Conservation (phyloP, 2,797 vertebrate genomes). For the Sebastolobus altivelis region DNA sequence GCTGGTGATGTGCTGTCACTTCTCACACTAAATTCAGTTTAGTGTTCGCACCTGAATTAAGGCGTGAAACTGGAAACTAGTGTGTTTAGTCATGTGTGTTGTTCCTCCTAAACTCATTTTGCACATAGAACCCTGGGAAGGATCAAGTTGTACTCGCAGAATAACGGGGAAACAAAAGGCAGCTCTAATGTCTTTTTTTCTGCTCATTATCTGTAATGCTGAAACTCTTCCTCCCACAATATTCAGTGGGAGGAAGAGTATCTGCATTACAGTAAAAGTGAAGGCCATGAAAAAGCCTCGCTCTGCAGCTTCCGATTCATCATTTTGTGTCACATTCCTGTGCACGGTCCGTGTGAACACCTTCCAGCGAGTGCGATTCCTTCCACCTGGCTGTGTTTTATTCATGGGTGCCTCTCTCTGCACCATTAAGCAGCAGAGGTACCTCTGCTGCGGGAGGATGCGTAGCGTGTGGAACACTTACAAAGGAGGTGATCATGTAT, state of each 20-base stretch:
- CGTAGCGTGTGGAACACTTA: slow-evolving; percentile 42
- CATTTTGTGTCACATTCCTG: slow-evolving; percentile 73
- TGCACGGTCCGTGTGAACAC: slow-evolving; percentile 67
- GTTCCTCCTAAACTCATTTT: slow-evolving; percentile 38
- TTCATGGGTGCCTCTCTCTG: slow-evolving; percentile 69
- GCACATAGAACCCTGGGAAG: slow-evolving; percentile 29
- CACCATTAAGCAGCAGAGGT: slow-evolving; percentile 69
- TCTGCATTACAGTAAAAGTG: slow-evolving; percentile 47
- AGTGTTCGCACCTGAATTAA: slow-evolving; percentile 13
- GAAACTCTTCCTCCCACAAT: slow-evolving; percentile 27
- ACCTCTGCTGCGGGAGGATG: slow-evolving; percentile 42
- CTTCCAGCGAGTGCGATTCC: slow-evolving; percentile 66
- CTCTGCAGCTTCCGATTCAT: slow-evolving; percentile 63
- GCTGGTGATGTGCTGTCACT: neutral
- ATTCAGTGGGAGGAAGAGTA: slow-evolving; percentile 14
- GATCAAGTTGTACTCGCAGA: slow-evolving; percentile 57
- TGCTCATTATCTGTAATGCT: slow-evolving; percentile 13
- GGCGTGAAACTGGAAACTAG: slow-evolving; percentile 45
- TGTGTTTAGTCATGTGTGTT: slow-evolving; percentile 13
- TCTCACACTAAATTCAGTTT: slow-evolving; percentile 7
- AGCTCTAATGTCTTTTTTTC: slow-evolving; percentile 10
- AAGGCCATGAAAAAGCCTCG: slow-evolving; percentile 27
- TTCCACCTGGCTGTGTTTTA: slow-evolving; percentile 75
- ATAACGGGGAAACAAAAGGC: slow-evolving; percentile 48
- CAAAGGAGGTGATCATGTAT: slow-evolving; percentile 34